Percentiles rank a stretch among this genome's conserved stretches.
Evolutionary conservation across 2,888 invertebrate species (phyloP).

Genomic region (Diogma glabrata): DNA sequence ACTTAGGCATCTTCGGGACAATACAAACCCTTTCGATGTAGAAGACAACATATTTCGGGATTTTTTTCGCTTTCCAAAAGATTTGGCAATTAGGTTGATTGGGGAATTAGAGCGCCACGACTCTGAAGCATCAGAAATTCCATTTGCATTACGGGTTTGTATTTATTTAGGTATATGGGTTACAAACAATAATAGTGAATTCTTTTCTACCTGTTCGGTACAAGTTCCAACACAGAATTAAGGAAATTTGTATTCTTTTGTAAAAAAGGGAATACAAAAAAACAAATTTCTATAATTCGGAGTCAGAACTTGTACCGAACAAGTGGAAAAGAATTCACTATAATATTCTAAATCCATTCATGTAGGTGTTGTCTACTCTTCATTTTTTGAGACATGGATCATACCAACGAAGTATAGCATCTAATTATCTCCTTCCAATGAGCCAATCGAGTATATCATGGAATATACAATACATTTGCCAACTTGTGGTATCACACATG

Average conservation of each 20-base stretch:
- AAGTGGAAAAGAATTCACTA: too few relatives aligned
- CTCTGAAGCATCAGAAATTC: not conserved
- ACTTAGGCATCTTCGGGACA: too few relatives aligned
- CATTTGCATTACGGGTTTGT: not conserved
- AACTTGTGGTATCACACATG: not conserved
- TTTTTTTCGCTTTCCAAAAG: not conserved
- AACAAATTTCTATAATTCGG: too few relatives aligned
- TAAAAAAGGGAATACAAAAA: too few relatives aligned
- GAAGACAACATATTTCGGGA: too few relatives aligned
- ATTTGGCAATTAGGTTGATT: not conserved
- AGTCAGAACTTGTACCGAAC: too few relatives aligned
- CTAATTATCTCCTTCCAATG: conserved; percentile 3
- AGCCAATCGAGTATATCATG: conserved; percentile 1
- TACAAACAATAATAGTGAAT: too few relatives aligned
- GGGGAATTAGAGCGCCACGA: not conserved
- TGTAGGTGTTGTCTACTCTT: not conserved
- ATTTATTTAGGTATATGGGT: not conserved
- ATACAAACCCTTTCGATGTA: too few relatives aligned
- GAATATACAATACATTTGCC: not conserved
- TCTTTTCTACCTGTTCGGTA: too few relatives aligned
- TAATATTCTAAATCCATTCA: too few relatives aligned
- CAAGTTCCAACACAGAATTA: too few relatives aligned
- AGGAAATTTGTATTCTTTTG: too few relatives aligned
- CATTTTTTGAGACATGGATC: conserved; percentile 5
- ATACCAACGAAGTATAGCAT: not conserved